phyloP scores from a whole-genome alignment of 2,113 vertebrate species.

The Lepus europaeus region DNA sequence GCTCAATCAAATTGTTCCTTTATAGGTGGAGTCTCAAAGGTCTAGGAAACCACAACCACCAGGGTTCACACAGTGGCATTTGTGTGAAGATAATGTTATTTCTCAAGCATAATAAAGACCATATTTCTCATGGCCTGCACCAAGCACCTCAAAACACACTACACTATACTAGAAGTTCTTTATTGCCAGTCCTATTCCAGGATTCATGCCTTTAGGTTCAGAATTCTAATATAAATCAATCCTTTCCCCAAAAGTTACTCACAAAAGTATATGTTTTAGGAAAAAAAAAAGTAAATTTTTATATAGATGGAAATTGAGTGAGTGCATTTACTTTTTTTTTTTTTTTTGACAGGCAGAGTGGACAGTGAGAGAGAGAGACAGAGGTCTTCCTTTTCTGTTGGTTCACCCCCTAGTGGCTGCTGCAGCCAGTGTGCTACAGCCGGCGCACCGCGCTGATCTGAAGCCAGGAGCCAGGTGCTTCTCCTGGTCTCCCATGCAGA shows the following conservation, averaged over 20 bases:
- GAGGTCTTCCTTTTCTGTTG: too few species aligned
- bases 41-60: neutral
- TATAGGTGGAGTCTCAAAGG: too few species aligned
- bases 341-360: too few species aligned
- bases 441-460: too few species aligned
- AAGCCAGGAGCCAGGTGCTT: too few species aligned
- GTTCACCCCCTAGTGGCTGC: too few species aligned
- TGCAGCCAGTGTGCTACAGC: too few species aligned
- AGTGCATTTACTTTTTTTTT: neutral
- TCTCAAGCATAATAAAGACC: neutral
- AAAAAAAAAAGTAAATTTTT: slow-evolving; percentile 14
- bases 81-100: neutral
- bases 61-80: neutral
- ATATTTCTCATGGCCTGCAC: neutral
- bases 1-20: neutral
- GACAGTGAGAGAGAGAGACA: too few species aligned
- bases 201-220: neutral
- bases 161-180: neutral
- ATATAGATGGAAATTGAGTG: neutral
- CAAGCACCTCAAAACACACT: neutral
- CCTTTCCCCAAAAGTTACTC: neutral
- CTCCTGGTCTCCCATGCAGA: too few species aligned
- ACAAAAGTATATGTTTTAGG: neutral
- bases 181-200: neutral
- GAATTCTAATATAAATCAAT: neutral